Percentiles rank a stretch among this genome's conserved stretches.
Evolutionary conservation across 2,113 vertebrate species (phyloP).

Genomic region (Falcunculus frontatus): DNA sequence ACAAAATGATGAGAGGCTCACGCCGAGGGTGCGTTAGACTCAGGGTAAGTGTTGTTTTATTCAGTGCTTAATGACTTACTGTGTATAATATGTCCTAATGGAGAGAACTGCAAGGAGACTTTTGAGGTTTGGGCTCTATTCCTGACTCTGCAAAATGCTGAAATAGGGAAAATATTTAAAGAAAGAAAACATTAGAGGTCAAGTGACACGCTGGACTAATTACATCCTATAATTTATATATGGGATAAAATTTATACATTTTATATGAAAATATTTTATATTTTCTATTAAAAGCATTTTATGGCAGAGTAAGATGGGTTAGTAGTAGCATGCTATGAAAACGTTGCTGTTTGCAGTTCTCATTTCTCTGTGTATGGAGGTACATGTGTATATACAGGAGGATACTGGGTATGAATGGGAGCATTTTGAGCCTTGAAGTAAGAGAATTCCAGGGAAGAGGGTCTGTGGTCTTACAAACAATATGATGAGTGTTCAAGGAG

Average conservation of each 20-base stretch:
- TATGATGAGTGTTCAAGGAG: neutral
- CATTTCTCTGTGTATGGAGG: neutral
- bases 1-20: constrained; percentile 99
- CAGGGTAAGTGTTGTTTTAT: constrained; percentile 68
- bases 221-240: neutral
- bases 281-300: neutral
- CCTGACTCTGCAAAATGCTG: neutral
- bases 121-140: neutral
- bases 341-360: neutral
- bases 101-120: constrained; percentile 7
- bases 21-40: constrained; percentile 97
- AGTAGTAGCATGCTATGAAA: neutral
- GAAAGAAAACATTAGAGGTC: neutral
- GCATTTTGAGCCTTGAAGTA: neutral
- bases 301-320: neutral
- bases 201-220: neutral
- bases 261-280: neutral
- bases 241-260: neutral
- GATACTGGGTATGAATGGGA: neutral
- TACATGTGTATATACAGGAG: neutral
- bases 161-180: constrained; percentile 9
- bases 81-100: neutral
- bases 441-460: neutral
- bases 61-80: neutral
- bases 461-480: neutral